Base-by-base conservation (phyloP, 1,140 invertebrate species). In the Magallana angulata region DNA sequence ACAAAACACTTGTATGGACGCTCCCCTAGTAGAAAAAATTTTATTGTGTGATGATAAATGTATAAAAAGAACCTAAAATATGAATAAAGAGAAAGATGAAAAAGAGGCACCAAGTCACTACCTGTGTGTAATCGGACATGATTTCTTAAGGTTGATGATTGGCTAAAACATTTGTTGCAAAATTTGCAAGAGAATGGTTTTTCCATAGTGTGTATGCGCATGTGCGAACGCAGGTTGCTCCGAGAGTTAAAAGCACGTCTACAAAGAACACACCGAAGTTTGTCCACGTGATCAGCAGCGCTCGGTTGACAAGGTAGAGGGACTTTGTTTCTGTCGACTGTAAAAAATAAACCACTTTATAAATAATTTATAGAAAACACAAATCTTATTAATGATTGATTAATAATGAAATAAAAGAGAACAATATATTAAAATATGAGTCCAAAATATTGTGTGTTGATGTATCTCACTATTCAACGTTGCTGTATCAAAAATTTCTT, bases 181-280 rank as follows among this genome's bases (percentile, higher is more conserved):
- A 90, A 88, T 71, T 87, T 84, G 94, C 98, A 92, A 9, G 85
- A 36, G 76, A 88, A 99, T 2, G 98, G 98, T 94, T 99, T 99
- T 95, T 99, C 98, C 7, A 98, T 98, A 9, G 98, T 98, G 94
- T 99, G 98, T 89, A 99, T 95, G 89, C 98, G 96, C 91, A 99
- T 95, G 95, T 99, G 99, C 0, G 88, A 89, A 12, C 90, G 88
- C 0, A 90, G 86, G 14, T 90, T 90, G 64, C 90, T 90, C n/a
- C 86, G 76, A 14, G 88, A 89, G 57, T 90, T 90, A 68, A 90
- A 90, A 5, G 86, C 88, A 57, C 88, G 57, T 57, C 86, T 84
- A 62, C 90, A 90, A 6, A 90, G 48, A 12, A 89, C 88, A 88
- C 90, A 90, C 0, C 30, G 56, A n/a, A 82, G 68, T 76, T 76